phyloP scores from a whole-genome alignment of 2,113 vertebrate species.

The Phylloscopus trochiloides region DNA sequence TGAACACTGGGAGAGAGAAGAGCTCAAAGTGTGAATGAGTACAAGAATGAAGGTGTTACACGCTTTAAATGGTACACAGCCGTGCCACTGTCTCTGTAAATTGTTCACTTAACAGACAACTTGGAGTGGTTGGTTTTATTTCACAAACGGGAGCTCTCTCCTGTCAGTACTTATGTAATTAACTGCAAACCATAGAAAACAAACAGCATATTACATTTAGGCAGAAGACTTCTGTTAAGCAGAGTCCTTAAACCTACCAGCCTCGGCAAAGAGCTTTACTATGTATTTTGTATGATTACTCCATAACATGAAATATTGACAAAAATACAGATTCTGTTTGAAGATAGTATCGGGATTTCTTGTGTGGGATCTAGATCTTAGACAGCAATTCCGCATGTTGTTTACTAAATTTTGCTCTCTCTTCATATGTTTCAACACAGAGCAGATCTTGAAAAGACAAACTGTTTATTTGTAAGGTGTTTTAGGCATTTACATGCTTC shows the following conservation, averaged over 20 bases:
- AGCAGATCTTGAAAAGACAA: background rate
- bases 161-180: background rate
- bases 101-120: background rate
- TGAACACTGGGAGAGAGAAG: background rate
- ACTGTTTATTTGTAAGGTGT: background rate
- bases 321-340: background rate
- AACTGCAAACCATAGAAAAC: background rate
- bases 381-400: background rate
- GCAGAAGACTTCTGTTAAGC: background rate
- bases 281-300: background rate
- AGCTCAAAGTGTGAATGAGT: background rate
- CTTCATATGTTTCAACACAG: background rate
- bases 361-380: background rate
- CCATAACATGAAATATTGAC: background rate
- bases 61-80: background rate
- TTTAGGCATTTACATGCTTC: background rate
- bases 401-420: background rate
- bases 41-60: background rate
- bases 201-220: background rate
- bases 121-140: background rate
- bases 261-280: background rate
- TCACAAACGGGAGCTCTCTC: background rate
- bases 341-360: background rate
- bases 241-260: background rate
- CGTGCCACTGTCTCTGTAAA: background rate